Base-by-base conservation (phyloP, 1,140 invertebrate genomes). In the Drosophila novamexicana region DNA sequence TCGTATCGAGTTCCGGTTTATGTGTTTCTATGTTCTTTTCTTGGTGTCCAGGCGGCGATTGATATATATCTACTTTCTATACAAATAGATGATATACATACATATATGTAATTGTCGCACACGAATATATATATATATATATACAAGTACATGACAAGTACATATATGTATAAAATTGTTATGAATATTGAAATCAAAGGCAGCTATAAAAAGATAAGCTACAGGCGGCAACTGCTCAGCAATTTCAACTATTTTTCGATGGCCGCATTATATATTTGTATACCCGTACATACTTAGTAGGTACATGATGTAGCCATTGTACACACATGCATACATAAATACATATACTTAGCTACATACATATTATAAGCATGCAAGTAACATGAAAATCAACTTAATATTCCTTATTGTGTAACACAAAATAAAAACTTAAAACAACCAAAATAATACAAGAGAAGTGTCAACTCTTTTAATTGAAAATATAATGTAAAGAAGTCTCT, bases 321-420 rank as follows among this genome's bases (percentile, higher is more conserved):
- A 42, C 32, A 52, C 64, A 50, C 58, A 65, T 50, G 64, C 34
- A 36, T 67, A 62, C 61, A 70, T 71, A 58, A 12, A 56, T 75
- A 59, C 12, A 32, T 64, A 54, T 59, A 71, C 29, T 47, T 71
- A 64, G 45, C 70, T 73, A 70, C 69, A 53, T 59, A 59, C 45
- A 69, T 71, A 53, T 53, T 62, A 75, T 70, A 75, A 75, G 70
- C 77, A 77, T 77, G 75, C 77, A 78, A 66, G 64, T 62, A 61
- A 81, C 79, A 73, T 74, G 80, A 84, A 79, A 78, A 69, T 65
- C 77, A 84, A 85, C 81, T 80, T 74, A 75, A 85, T 85, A 84
- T 84, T 84, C 81, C 81, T 84, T 84, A 85, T 85, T 84, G 81
- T 84, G 81, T 75, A 85, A 84, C 81, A 84, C 81, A 85, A 81